Evolutionary conservation across 2,113 vertebrate genomes (phyloP).

Genomic region (Mormoops blainvillei): DNA sequence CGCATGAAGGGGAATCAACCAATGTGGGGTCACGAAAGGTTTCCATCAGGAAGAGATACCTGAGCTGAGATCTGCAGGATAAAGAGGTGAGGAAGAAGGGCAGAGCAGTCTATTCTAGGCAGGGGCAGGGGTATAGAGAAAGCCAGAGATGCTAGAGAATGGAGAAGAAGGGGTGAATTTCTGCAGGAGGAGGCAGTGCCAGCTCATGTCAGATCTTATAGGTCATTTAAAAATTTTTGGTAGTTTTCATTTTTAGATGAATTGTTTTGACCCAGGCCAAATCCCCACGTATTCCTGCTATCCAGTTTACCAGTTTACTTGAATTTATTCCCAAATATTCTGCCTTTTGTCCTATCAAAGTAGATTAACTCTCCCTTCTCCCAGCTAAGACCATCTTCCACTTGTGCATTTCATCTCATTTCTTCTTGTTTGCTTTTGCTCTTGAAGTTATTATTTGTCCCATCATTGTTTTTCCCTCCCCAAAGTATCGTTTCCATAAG

Average conservation of each 20-base stretch:
- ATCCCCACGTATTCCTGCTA: too few species aligned
- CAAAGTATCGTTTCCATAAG: neutral
- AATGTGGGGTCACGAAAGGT: neutral
- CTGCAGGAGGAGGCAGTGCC: neutral
- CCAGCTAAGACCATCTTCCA: neutral
- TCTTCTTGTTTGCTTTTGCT: neutral
- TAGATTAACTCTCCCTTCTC: neutral
- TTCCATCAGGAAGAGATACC: neutral
- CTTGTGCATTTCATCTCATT: neutral
- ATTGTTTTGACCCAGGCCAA: neutral
- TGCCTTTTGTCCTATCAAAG: neutral
- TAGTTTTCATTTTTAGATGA: neutral
- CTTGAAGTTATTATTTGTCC: neutral
- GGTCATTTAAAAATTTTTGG: neutral
- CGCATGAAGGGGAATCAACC: neutral
- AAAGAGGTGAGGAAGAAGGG: neutral
- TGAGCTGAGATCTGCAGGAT: neutral
- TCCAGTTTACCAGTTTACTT: neutral
- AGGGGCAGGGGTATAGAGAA: neutral
- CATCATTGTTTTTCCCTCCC: neutral
- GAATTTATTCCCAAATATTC: neutral
- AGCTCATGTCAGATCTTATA: neutral
- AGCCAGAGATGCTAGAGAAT: neutral
- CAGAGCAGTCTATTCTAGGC: rapidly evolving
- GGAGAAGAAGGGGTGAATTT: neutral